Percentiles rank a stretch among this genome's conserved stretches.
Conservation (phyloP, 2,113 vertebrate species). For the Ophiodon elongatus region DNA sequence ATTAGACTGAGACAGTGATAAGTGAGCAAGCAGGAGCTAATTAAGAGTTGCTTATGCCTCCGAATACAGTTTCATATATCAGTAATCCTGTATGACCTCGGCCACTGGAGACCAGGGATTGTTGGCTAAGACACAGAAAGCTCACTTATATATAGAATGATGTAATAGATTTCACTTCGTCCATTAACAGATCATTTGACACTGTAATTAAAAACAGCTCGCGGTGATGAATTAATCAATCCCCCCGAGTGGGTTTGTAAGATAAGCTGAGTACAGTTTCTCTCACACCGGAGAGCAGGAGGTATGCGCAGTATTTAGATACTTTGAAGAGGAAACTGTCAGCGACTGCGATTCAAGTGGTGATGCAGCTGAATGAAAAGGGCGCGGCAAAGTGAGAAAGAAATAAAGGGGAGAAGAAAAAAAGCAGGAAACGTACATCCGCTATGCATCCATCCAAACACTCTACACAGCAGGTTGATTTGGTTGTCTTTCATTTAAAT, state of each 20-base stretch:
- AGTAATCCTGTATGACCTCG: conserved; percentile 77
- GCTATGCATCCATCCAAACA: background rate
- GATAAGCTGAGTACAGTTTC: conserved; percentile 68
- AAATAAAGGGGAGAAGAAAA: background rate
- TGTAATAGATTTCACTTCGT: conserved; percentile 80
- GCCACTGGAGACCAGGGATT: conserved; percentile 65
- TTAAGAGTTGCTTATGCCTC: conserved; percentile 70
- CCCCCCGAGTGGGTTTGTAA: conserved; percentile 65
- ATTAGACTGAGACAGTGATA: conserved; percentile 59
- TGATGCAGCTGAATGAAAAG: conserved; percentile 19
- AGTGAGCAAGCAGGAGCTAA: conserved; percentile 65
- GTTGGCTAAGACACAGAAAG: conserved; percentile 53
- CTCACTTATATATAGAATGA: conserved; percentile 73
- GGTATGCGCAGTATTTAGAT: conserved; percentile 51
- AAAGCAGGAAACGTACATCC: background rate
- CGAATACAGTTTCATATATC: conserved; percentile 71
- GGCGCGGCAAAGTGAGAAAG: conserved; percentile 18
- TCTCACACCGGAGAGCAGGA: conserved; percentile 51
- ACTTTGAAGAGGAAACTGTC: conserved; percentile 53
- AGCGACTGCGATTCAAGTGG: conserved; percentile 24
- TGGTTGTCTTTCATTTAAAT: background rate
- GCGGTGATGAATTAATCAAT: conserved; percentile 78
- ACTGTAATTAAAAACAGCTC: conserved; percentile 85
- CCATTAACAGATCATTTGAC: conserved; percentile 84
- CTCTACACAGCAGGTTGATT: background rate